Evolutionary conservation across 2,113 vertebrate genomes (phyloP), one percentile per base, ranked within the genome.

Genomic region (Andinoacara biseriatus): DNA sequence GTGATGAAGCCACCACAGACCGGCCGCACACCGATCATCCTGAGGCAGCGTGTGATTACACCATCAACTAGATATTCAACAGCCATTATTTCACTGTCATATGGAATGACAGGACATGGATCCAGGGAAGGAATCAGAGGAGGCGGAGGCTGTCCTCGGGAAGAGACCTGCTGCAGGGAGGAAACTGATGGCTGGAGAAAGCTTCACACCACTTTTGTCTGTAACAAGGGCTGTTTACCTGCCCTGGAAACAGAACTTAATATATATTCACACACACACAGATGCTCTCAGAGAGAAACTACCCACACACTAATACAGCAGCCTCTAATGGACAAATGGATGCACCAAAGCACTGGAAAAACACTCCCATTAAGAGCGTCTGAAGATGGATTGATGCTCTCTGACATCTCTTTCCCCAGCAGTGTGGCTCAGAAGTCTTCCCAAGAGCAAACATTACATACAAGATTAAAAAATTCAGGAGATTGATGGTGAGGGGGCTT

Each of bases 51-150:
- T 88, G 75, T 83, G 78, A 86, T 91, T 84, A 82, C 18, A 52
- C 57, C 59, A 85, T 90, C 87, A 88, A 43, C 56, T 0, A 74
- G 79, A 67, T 86, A 81, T 69, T 89, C 88, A 87, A 86, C 83
- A 83, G 43, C 81, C 75, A 85, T 88, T 87, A 89, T 90, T 89
- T 86, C 69, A 87, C 74, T 90, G 86, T 89, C 75, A 52, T 74
- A 29, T 61, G 74, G 69, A 76, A 78, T 38, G 80, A 72, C 80
- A 78, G 62, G 74, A 76, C 14, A 15, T 1, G 3, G 56, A 52
- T 17, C 10, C 0, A 0, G 1, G 65, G 52, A 46, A 46, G 22
- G 69, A 46, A 80, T 18, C 24, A 10, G 18, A 76, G 46, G 79
- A 81, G 62, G 56, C 1, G 0, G 9, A 52, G 61, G 52, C 49